Evolutionary conservation across 2,113 vertebrate species (phyloP), one percentile per base, ranked within the genome.

Genomic region (Scalopus aquaticus): DNA sequence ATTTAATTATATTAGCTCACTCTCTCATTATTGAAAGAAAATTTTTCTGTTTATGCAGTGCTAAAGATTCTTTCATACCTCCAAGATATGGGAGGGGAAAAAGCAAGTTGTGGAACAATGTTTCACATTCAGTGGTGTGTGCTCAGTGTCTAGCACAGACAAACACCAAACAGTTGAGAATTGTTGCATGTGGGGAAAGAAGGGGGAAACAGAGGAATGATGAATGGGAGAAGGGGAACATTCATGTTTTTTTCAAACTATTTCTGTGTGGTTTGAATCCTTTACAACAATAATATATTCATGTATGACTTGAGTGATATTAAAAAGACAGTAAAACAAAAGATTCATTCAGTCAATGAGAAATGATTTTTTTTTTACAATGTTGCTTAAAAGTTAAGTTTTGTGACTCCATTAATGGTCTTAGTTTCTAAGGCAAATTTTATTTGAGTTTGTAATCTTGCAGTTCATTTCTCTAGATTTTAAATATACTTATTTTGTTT

Each of bases 231-330:
- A 95, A 88, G 9, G 44, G 58, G 39, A 24, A 24, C 24, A 78
- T 81, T 85, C 90, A 89, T 81, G 20, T 19, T 70, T 92, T 88
- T 67, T 60, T 26, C 76, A 84, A 88, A 90, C 77, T 72, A 85
- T 88, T 88, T 95, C 84, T 95, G n/a, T 93, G 85, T 88, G 85
- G 58, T 91, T 97, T 95, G 84, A 94, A 56, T 95, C 65, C 95
- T 93, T 88, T 90, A 92, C 85, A 96, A 92, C 54, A 96, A 95
- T 92, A 95, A 82, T 67, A 85, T 67, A 88, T 81, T 91, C 42
- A 65, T 82, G 32, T 39, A 39, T 77, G 85, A 80, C 49, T 70
- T 62, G 9, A 69, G 42, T 81, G 72, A 88, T 88, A 92, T 95
- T 67, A 51, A 97, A 88, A 89, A 60, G 24, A 92, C 9, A 94